These are phyloP conservation scores for Corythornis leucogaster DNA, from an alignment of 2,797 vertebrate species.

Conservation along the genomic window DNA sequence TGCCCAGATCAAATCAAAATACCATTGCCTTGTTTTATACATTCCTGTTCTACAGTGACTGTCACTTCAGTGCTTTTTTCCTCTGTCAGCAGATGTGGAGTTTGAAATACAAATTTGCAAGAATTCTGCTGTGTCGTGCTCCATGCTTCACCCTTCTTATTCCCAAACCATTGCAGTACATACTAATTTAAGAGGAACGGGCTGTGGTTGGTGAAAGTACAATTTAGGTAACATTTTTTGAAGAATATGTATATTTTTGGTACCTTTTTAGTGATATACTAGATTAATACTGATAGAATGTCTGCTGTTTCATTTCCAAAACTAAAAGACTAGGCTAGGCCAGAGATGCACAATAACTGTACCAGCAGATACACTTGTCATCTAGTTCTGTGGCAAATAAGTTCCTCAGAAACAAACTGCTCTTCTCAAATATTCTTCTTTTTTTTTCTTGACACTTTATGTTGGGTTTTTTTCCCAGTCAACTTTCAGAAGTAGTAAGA, in stretches of 20 bases:
- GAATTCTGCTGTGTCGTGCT: background rate
- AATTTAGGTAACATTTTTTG: background rate
- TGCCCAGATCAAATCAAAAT: conserved; percentile 55
- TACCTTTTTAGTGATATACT: background rate
- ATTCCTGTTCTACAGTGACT: background rate
- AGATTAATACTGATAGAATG: accelerated
- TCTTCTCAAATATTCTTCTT: background rate
- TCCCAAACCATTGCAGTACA: background rate
- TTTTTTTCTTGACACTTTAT: background rate
- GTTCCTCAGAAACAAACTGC: background rate
- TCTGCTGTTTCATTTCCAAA: background rate
- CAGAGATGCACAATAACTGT: background rate
- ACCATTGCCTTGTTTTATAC: conserved; percentile 41
- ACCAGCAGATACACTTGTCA: background rate
- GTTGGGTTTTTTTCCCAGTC: background rate
- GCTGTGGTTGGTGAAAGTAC: background rate
- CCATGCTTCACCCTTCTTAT: background rate
- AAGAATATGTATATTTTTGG: background rate
- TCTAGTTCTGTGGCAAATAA: background rate
- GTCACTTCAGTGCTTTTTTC: background rate
- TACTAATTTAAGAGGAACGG: background rate
- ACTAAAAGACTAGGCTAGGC: background rate
- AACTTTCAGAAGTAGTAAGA: background rate
- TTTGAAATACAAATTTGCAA: conserved; percentile 18
- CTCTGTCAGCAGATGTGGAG: conserved; percentile 30